Evolutionary conservation across 2,888 invertebrate genomes (phyloP).

Genomic region (Eulithis testata): DNA sequence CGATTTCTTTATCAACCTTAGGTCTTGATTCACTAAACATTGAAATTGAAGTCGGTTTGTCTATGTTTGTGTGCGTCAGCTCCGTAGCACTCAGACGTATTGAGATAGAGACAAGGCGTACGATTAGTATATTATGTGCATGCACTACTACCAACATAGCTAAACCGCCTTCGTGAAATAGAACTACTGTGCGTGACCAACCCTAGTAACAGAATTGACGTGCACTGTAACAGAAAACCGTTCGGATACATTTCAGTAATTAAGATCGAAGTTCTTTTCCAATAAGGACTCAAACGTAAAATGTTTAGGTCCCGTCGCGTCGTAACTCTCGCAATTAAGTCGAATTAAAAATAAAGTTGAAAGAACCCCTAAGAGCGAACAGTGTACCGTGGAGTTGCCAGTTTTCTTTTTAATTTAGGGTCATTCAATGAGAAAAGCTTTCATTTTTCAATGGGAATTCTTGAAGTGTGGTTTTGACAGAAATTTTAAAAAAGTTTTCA

Average conservation of each 20-base stretch:
- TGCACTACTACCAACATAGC: no score
- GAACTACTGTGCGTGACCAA: background rate
- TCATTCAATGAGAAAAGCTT: conserved; percentile 12
- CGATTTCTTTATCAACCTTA: no score
- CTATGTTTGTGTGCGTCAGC: no score
- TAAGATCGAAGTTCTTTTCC: conserved; percentile 57
- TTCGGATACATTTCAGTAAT: conserved; percentile 55
- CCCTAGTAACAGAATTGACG: conserved; percentile 12
- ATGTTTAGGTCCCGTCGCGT: conserved; percentile 63
- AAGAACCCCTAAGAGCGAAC: conserved; percentile 55
- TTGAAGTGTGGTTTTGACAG: conserved; percentile 3
- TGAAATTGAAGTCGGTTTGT: no score
- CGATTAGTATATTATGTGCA: no score
- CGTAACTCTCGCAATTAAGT: conserved; percentile 81
- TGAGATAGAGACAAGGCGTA: no score
- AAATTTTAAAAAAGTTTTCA: background rate
- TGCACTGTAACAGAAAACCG: conserved; percentile 42
- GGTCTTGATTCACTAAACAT: no score
- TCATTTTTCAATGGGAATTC: conserved; percentile 2
- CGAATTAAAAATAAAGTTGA: conserved; percentile 79
- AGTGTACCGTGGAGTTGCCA: conserved; percentile 36
- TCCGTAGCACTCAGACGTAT: no score
- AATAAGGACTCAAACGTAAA: conserved; percentile 69
- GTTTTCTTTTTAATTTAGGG: conserved; percentile 33
- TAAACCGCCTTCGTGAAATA: no score